Evolutionary conservation across 2,797 vertebrate genomes (phyloP).

Genomic region (Lagocephalus sceleratus): DNA sequence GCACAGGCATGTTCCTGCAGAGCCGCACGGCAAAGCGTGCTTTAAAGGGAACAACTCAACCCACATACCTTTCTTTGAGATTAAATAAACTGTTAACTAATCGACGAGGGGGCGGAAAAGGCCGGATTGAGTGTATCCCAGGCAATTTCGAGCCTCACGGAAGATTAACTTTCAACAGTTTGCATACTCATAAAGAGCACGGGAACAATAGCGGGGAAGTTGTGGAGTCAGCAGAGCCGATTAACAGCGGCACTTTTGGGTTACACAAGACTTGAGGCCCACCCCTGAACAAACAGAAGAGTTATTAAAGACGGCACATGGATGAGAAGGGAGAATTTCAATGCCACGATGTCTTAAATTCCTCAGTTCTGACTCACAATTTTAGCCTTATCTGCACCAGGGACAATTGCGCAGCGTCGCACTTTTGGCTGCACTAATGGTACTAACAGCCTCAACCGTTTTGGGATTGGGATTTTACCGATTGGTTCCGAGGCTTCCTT

Average conservation of each 20-base stretch:
- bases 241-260: too few species aligned
- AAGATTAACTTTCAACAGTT: slow-evolving; percentile 1
- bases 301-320: not conserved
- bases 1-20: slow-evolving; percentile 56
- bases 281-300: slow-evolving; percentile 12
- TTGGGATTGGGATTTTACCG: slow-evolving; percentile 33
- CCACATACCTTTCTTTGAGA: not conserved
- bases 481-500: too few species aligned
- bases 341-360: not conserved
- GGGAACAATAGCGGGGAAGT: not conserved
- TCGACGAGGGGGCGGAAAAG: not conserved
- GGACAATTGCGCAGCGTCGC: not conserved
- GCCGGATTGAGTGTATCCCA: not conserved
- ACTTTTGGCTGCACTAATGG: too few species aligned
- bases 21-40: slow-evolving; percentile 30
- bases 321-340: not conserved
- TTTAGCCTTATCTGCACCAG: not conserved
- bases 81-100: slow-evolving; percentile 15
- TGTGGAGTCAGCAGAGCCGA: not conserved
- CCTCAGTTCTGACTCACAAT: not conserved
- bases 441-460: too few species aligned
- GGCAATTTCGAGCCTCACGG: not conserved
- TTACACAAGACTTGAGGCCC: not conserved
- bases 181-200: not conserved
- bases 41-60: slow-evolving; percentile 17